Conservation (phyloP, 2,797 vertebrate species). For the Molossus alvarezi region DNA sequence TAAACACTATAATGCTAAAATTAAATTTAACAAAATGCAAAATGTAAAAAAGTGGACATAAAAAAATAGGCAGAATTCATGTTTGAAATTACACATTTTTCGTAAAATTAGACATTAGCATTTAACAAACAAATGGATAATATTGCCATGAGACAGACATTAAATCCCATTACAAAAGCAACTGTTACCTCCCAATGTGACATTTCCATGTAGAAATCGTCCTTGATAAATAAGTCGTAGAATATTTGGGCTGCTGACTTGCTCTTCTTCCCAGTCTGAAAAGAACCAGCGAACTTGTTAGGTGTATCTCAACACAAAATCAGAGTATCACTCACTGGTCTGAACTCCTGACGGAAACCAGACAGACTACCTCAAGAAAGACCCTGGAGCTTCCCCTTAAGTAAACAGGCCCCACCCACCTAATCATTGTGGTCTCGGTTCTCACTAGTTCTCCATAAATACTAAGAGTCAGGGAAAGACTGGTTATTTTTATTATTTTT, state of each 20-base stretch:
- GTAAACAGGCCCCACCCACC: rapidly evolving
- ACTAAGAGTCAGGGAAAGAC: not conserved
- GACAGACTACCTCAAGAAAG: not conserved
- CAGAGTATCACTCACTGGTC: not conserved
- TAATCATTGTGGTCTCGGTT: not conserved
- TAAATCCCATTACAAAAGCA: constrained; percentile 40
- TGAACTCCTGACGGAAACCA: not conserved
- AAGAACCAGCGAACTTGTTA: constrained; percentile 80
- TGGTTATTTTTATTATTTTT: too few species aligned
- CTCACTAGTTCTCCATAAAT: not conserved
- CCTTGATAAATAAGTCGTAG: constrained; percentile 99
- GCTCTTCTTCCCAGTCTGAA: constrained; percentile 98
- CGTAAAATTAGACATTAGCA: constrained; percentile 55
- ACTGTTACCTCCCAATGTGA: constrained; percentile 97
- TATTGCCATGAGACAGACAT: constrained; percentile 26
- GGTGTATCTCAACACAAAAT: constrained; percentile 19
- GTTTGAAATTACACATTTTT: constrained; percentile 49
- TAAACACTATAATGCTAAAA: constrained; percentile 55
- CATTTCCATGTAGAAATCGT: constrained; percentile 98
- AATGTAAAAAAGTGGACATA: constrained; percentile 13
- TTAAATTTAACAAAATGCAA: constrained; percentile 64
- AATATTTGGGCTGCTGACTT: constrained; percentile 99
- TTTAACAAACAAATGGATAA: constrained; percentile 71
- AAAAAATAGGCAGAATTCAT: constrained; percentile 56
- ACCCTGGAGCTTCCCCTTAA: not conserved